Evolutionary conservation across 2,797 vertebrate species (phyloP).

Genomic region (Lacerta bilineata): DNA sequence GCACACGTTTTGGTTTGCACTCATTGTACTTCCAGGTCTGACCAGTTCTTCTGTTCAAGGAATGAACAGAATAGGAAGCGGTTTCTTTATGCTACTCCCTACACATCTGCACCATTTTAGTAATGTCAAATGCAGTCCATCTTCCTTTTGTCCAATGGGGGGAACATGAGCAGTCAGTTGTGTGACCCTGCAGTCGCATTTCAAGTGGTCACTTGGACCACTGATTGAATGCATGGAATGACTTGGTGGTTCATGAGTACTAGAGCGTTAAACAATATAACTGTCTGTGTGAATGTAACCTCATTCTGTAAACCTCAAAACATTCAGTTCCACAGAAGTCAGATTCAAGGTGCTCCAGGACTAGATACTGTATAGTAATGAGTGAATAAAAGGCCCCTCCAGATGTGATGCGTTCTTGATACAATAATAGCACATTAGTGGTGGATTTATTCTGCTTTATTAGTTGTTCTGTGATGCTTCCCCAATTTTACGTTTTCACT

Average conservation of each 20-base stretch:
- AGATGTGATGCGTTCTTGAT: too few species aligned
- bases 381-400: not conserved
- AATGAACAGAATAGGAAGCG: not conserved
- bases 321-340: not conserved
- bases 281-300: not conserved
- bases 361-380: not conserved
- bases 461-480: too few species aligned
- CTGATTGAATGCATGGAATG: not conserved
- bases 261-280: not conserved
- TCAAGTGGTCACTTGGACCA: not conserved
- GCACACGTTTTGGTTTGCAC: not conserved
- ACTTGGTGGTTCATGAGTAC: not conserved
- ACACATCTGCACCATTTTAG: not conserved
- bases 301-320: not conserved
- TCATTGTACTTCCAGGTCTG: not conserved
- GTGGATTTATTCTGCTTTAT: too few species aligned
- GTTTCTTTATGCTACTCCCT: not conserved
- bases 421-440: too few species aligned
- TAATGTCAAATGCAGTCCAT: not conserved
- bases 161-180: too few species aligned
- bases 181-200: not conserved
- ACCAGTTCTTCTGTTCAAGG: not conserved
- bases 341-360: not conserved
- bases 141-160: not conserved
- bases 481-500: too few species aligned